Percentiles rank a stretch among this genome's conserved stretches.
phyloP scores from a whole-genome alignment of 2,888 invertebrate genomes.

The Noctua janthe region DNA sequence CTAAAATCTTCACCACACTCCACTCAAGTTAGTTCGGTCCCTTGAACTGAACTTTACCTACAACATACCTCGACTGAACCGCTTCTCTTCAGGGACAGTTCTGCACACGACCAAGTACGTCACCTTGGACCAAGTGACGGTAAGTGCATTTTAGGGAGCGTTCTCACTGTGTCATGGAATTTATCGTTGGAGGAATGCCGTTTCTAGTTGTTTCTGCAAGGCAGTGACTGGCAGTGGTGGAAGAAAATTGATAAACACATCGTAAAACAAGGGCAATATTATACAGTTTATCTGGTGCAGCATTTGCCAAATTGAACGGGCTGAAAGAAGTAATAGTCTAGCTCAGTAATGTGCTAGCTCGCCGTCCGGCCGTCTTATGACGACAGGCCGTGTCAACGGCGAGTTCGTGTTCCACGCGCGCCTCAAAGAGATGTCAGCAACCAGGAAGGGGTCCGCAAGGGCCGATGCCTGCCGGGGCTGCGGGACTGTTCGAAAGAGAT shows the following conservation, averaged over 20 bases:
- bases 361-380: too few species aligned
- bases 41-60: neutral
- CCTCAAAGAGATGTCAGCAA: too few species aligned
- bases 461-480: too few species aligned
- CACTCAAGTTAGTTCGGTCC: neutral
- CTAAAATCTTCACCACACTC: too few species aligned
- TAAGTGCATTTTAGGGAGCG: neutral
- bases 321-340: too few species aligned
- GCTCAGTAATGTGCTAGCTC: too few species aligned
- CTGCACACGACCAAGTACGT: constrained; percentile 14
- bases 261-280: neutral
- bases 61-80: neutral
- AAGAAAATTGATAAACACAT: neutral
- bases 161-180: neutral
- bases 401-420: too few species aligned
- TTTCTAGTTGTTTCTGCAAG: neutral
- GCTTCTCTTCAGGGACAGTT: constrained; percentile 3
- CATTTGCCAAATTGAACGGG: too few species aligned
- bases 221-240: neutral
- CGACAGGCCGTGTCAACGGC: too few species aligned
- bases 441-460: too few species aligned
- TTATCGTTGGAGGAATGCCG: neutral
- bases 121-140: constrained; percentile 1
- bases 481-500: too few species aligned
- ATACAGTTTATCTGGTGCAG: too few species aligned